A percentile compares a stretch with the other conserved stretches of the same genome.
phyloP scores from a whole-genome alignment of 2,113 vertebrate species.

The Capreolus pygargus region DNA sequence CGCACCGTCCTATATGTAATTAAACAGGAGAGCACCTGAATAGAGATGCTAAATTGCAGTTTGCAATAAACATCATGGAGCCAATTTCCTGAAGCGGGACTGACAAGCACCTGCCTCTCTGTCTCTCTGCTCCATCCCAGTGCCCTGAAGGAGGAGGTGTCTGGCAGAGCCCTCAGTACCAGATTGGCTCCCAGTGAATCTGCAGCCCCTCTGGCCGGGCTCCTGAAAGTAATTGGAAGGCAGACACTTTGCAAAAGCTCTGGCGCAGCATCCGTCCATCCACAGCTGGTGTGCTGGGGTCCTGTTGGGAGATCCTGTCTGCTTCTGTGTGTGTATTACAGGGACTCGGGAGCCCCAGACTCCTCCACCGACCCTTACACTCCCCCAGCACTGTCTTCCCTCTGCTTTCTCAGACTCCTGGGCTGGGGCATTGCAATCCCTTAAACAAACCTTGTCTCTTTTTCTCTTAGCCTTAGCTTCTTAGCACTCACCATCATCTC shows the following conservation, averaged over 20 bases:
- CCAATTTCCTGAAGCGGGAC: conserved; percentile 41
- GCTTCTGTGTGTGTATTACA: not conserved
- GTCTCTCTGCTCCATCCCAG: not conserved
- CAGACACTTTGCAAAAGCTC: not conserved
- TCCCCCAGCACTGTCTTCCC: rapidly evolving
- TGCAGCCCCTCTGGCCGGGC: not conserved
- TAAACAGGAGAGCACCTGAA: conserved; percentile 53
- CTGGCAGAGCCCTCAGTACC: not conserved
- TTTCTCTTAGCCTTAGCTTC: not conserved
- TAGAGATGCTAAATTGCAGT: conserved; percentile 53
- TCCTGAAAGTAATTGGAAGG: not conserved
- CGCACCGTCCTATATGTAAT: not conserved
- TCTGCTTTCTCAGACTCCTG: not conserved
- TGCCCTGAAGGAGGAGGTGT: not conserved
- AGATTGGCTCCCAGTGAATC: not conserved
- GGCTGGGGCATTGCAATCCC: not conserved
- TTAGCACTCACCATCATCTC: not conserved
- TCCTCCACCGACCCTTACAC: not conserved
- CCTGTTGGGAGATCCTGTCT: not conserved
- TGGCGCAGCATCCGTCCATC: not conserved
- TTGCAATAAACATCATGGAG: conserved; percentile 63
- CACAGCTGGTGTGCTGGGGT: not conserved
- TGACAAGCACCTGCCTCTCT: not conserved
- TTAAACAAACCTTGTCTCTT: not conserved
- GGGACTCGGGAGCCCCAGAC: not conserved